phyloP scores from a whole-genome alignment of 2,113 vertebrate genomes.

The Loxodonta africana region DNA sequence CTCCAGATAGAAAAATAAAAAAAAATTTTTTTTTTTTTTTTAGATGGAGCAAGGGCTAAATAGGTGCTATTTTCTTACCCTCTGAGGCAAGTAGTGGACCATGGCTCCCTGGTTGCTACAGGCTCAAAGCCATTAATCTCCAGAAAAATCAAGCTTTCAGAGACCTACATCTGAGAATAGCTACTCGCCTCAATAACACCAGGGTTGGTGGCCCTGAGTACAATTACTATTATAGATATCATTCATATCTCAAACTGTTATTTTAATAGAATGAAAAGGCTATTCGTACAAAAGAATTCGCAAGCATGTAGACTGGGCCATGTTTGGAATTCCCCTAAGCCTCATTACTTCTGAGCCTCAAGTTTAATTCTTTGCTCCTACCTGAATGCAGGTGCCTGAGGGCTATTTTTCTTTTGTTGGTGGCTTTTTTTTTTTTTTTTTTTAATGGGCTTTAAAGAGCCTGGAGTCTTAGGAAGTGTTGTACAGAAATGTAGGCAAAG shows the following conservation, averaged over 20 bases:
- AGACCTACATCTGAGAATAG: neutral
- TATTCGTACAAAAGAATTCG: constrained; percentile 51
- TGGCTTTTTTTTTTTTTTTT: constrained; percentile 52
- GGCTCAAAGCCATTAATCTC: neutral
- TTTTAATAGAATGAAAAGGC: constrained; percentile 59
- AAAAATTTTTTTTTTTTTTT: too few relatives aligned
- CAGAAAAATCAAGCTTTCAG: constrained; percentile 18
- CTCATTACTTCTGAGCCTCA: constrained; percentile 59
- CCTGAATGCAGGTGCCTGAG: constrained; percentile 47
- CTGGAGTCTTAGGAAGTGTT: constrained; percentile 53
- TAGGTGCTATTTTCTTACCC: constrained; percentile 11
- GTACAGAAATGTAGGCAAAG: constrained; percentile 64
- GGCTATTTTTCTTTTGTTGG: constrained; percentile 52
- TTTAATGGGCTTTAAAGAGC: constrained; percentile 60
- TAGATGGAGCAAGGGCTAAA: neutral
- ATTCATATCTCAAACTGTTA: constrained; percentile 31
- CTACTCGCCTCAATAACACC: neutral
- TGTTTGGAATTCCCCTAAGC: constrained; percentile 64
- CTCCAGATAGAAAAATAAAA: neutral
- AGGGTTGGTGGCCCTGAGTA: neutral
- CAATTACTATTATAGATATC: neutral
- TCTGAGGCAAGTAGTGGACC: neutral
- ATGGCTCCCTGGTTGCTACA: neutral
- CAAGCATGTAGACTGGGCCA: neutral
- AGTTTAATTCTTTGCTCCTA: constrained; percentile 74